phyloP scores from a whole-genome alignment of 2,888 invertebrate genomes.

The Volucella inanis region DNA sequence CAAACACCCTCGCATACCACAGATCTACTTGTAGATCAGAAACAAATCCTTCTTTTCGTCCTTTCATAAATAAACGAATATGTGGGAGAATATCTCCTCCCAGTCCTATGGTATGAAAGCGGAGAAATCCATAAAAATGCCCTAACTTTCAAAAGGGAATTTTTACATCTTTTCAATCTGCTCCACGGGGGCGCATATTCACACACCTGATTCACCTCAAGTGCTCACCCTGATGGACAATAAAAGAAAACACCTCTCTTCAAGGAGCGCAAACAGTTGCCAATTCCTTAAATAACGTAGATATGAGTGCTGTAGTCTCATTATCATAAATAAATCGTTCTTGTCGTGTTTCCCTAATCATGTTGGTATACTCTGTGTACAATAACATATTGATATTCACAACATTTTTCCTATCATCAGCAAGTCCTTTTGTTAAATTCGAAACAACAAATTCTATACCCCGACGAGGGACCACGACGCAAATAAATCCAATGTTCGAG shows the following conservation, averaged over 20 bases:
- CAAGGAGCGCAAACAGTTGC: conserved; percentile 25
- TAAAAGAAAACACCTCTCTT: conserved; percentile 30
- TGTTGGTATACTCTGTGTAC: conserved; percentile 30
- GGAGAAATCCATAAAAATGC: conserved; percentile 18
- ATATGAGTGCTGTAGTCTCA: conserved; percentile 57
- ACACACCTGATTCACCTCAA: conserved; percentile 45
- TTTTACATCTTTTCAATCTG: conserved; percentile 33
- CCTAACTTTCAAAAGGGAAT: conserved; percentile 34
- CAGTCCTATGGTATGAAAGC: background rate
- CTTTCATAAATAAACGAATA: too few species aligned
- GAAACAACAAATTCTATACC: conserved; percentile 23
- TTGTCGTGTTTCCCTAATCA: conserved; percentile 10
- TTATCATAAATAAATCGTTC: conserved; percentile 73
- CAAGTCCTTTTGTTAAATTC: background rate
- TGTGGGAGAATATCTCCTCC: too few species aligned
- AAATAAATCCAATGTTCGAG: conserved; percentile 37
- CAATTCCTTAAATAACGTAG: conserved; percentile 40
- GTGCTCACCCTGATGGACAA: conserved; percentile 38
- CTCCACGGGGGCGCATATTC: conserved; percentile 24
- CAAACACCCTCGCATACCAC: too few species aligned
- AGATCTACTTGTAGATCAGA: too few species aligned
- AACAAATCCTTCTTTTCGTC: too few species aligned
- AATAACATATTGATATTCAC: conserved; percentile 40
- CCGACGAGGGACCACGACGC: conserved; percentile 2
- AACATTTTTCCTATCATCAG: background rate